Conservation (phyloP, 2,888 invertebrate species). For the Cephus spinipes region DNA sequence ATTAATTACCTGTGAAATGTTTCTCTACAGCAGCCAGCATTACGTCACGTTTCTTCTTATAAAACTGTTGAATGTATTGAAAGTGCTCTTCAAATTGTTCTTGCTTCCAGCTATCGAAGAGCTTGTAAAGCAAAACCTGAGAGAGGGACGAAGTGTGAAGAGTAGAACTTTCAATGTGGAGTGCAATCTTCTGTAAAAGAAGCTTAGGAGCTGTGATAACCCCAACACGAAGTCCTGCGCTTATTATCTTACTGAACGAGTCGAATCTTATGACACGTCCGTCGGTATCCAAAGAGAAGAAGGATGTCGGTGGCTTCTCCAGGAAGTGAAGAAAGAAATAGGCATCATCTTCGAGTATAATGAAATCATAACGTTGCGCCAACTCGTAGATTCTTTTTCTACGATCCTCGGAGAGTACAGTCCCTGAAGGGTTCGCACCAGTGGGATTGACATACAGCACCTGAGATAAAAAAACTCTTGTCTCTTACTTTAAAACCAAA, state of each 20-base stretch:
- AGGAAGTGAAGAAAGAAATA: conserved; percentile 82
- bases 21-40: conserved; percentile 72
- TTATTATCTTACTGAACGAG: conserved; percentile 81
- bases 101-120: conserved; percentile 71
- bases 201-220: conserved; percentile 78
- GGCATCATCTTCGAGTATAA: conserved; percentile 86
- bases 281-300: conserved; percentile 79
- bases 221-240: conserved; percentile 78
- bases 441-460: conserved; percentile 81
- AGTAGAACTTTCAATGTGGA: conserved; percentile 76
- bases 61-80: conserved; percentile 71
- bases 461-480: conserved; percentile 70
- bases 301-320: conserved; percentile 72
- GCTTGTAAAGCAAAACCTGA: conserved; percentile 72
- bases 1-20: conserved; percentile 69
- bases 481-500: not conserved
- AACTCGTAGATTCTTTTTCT: conserved; percentile 77
- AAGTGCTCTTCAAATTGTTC: conserved; percentile 73
- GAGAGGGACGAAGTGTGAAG: conserved; percentile 74
- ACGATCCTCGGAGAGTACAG: conserved; percentile 73
- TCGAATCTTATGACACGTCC: conserved; percentile 82
- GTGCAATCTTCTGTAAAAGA: conserved; percentile 72
- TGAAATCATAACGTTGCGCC: conserved; percentile 79
- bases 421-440: conserved; percentile 82
- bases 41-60: conserved; percentile 72